Conservation (phyloP, 2,113 vertebrate genomes). For the Lampris megalopsis region DNA sequence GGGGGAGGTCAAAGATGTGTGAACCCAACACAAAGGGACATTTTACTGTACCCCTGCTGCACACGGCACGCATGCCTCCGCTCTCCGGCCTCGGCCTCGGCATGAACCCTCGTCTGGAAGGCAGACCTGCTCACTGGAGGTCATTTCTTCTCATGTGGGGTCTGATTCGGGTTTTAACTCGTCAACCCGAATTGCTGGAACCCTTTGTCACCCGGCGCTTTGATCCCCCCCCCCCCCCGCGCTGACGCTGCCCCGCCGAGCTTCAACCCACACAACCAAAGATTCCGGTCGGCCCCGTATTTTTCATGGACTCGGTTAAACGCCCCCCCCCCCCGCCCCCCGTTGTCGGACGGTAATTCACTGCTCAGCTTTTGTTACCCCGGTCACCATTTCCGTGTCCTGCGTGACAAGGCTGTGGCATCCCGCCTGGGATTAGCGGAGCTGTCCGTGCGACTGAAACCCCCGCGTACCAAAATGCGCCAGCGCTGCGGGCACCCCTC, state of each 20-base stretch:
- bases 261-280: constrained; percentile 48
- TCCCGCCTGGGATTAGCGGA: constrained; percentile 57
- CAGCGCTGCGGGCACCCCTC: constrained; percentile 58
- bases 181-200: constrained; percentile 46
- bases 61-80: neutral
- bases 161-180: constrained; percentile 47
- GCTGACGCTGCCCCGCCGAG: constrained; percentile 56
- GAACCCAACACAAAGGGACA: constrained; percentile 72
- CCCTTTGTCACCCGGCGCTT: constrained; percentile 57
- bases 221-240: constrained; percentile 51
- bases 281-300: constrained; percentile 58
- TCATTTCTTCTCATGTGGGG: constrained; percentile 41
- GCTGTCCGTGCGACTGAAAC: constrained; percentile 56
- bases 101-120: constrained; percentile 55
- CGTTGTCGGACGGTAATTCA: constrained; percentile 43
- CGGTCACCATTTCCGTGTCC: constrained; percentile 45
- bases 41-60: constrained; percentile 55
- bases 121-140: constrained; percentile 38
- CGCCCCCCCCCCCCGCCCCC: constrained; percentile 19
- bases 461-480: constrained; percentile 60
- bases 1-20: constrained; percentile 67
- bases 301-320: constrained; percentile 51
- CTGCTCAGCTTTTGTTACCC: constrained; percentile 39
- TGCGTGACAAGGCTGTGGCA: constrained; percentile 65
- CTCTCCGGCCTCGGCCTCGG: constrained; percentile 45